These are phyloP conservation scores for Crepidodera aurea DNA, from an alignment of 2,888 invertebrate genomes.

Conservation along the genomic window DNA sequence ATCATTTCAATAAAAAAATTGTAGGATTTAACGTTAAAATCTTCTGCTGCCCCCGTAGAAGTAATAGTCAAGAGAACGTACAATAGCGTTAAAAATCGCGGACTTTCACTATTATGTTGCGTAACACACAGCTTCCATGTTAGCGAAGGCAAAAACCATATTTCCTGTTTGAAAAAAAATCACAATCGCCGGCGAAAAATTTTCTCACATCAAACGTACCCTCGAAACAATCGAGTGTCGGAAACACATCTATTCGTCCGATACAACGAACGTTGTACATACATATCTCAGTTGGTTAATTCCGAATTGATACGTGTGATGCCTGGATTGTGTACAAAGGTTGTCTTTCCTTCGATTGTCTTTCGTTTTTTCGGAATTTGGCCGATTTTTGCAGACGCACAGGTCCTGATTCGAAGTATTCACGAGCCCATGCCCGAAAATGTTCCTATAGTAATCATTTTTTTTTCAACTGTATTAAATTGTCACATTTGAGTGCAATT, in stretches of 20 bases:
- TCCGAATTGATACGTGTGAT: neutral
- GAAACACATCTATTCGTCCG: slow-evolving; percentile 22
- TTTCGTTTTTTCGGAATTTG: neutral
- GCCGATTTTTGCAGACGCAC: neutral
- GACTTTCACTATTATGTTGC: slow-evolving; percentile 35
- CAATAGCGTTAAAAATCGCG: slow-evolving; percentile 31
- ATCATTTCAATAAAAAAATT: no score
- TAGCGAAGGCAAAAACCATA: slow-evolving; percentile 39
- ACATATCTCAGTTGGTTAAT: neutral
- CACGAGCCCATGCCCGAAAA: no score
- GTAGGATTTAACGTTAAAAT: no score
- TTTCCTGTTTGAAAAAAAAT: slow-evolving; percentile 39
- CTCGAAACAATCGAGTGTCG: slow-evolving; percentile 28
- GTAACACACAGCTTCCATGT: slow-evolving; percentile 35
- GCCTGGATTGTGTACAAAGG: slow-evolving; percentile 7
- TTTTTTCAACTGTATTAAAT: no score
- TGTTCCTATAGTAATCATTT: no score
- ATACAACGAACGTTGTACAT: neutral
- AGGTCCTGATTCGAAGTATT: neutral
- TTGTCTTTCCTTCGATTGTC: slow-evolving; percentile 29
- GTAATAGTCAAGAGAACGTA: slow-evolving; percentile 33
- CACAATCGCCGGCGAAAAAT: slow-evolving; percentile 34
- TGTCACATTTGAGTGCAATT: no score
- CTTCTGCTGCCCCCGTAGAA: slow-evolving; percentile 32
- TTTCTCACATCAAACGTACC: slow-evolving; percentile 27